Conservation (phyloP, 2,113 vertebrate species). For the Orientallactaga bullata region DNA sequence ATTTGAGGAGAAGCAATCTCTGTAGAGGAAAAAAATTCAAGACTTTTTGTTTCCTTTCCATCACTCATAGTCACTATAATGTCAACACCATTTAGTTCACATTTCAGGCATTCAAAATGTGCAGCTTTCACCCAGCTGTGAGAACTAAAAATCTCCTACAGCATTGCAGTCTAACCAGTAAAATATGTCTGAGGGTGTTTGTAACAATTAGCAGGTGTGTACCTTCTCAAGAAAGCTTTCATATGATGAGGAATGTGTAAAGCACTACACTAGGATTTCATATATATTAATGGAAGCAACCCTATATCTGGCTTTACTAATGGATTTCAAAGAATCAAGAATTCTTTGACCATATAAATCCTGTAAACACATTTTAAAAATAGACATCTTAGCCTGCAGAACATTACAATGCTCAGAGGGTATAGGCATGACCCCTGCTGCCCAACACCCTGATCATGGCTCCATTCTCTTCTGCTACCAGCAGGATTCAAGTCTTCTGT, state of each 20-base stretch:
- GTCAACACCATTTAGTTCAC: conserved; percentile 85
- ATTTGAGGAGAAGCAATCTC: conserved; percentile 67
- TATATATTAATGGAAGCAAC: conserved; percentile 74
- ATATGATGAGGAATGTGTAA: conserved; percentile 80
- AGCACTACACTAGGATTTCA: conserved; percentile 65
- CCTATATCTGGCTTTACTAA: conserved; percentile 69
- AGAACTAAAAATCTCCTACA: conserved; percentile 76
- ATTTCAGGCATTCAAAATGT: conserved; percentile 83
- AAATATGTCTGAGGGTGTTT: conserved; percentile 85
- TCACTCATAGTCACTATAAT: conserved; percentile 79
- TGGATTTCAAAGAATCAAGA: conserved; percentile 46
- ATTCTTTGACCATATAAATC: neutral
- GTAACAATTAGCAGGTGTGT: conserved; percentile 88
- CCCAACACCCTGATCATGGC: neutral
- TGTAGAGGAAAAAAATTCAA: conserved; percentile 69
- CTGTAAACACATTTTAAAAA: conserved; percentile 5
- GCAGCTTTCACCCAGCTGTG: conserved; percentile 83
- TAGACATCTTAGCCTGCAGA: neutral
- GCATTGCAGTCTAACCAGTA: conserved; percentile 75
- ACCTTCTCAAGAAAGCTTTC: conserved; percentile 80
- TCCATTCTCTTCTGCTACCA: neutral
- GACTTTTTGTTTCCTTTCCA: conserved; percentile 78
- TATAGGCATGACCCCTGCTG: neutral
- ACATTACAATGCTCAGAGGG: neutral
- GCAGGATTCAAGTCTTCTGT: conserved; percentile 44